phyloP scores from a whole-genome alignment of 2,888 invertebrate genomes.

The Melinaea marsaeus region DNA sequence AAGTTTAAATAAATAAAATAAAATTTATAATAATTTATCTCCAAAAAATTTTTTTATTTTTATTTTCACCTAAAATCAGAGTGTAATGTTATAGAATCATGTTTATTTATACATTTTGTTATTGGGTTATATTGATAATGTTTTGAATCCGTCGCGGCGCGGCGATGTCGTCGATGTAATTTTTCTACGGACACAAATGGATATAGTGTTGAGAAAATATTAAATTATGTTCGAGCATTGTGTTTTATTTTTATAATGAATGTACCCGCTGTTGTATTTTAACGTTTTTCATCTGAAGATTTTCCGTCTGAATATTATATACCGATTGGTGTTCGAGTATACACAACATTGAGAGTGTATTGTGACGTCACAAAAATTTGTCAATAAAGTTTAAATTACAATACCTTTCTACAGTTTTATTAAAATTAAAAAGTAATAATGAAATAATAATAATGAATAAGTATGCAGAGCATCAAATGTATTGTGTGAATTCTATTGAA shows the following conservation, averaged over 20 bases:
- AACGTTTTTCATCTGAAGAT: too few relatives aligned
- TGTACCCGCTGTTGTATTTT: neutral
- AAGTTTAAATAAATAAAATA: conserved; percentile 13
- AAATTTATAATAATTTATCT: conserved; percentile 5
- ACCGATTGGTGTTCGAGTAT: too few relatives aligned
- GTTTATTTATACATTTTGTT: neutral
- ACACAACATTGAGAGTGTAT: too few relatives aligned
- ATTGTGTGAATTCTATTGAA: too few relatives aligned
- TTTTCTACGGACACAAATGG: conserved; percentile 45
- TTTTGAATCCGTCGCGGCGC: conserved; percentile 19
- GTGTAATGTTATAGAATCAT: neutral
- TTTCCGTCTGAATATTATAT: too few relatives aligned
- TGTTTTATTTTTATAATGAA: conserved; percentile 21
- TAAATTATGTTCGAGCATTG: conserved; percentile 35
- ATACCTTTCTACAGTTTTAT: too few relatives aligned
- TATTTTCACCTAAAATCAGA: neutral
- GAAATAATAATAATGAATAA: too few relatives aligned
- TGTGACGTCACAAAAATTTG: too few relatives aligned
- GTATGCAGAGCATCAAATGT: too few relatives aligned
- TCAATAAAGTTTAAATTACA: too few relatives aligned
- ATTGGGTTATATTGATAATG: conserved; percentile 13
- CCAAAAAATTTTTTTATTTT: neutral
- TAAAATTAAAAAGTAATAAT: too few relatives aligned
- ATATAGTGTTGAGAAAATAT: conserved; percentile 37
- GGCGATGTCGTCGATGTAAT: conserved; percentile 42